Evolutionary conservation across 2,113 vertebrate species (phyloP).

Genomic region (Nothocercus julius): DNA sequence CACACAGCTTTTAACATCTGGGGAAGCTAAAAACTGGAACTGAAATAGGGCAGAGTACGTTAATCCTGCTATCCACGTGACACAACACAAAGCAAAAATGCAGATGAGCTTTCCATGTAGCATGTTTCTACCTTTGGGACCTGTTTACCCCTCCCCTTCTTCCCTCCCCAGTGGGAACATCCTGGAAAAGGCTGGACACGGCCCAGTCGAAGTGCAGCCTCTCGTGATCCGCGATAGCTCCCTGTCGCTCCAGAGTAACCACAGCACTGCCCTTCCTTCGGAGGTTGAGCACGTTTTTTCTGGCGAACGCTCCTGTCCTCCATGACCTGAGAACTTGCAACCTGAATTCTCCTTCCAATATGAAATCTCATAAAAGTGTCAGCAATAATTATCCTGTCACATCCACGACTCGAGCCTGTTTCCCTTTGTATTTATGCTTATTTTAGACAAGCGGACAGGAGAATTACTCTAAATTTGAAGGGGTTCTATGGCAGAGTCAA

Average conservation of each 20-base stretch:
- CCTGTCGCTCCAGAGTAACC: neutral
- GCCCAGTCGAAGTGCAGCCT: neutral
- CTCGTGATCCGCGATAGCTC: neutral
- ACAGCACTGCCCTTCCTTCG: neutral
- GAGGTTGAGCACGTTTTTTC: neutral
- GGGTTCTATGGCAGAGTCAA: slow-evolving; percentile 47
- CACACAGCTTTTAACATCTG: slow-evolving; percentile 42
- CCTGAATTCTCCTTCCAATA: neutral
- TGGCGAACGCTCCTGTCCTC: neutral
- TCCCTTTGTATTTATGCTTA: neutral
- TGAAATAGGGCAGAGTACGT: neutral
- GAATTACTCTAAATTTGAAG: slow-evolving; percentile 40
- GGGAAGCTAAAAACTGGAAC: slow-evolving; percentile 20
- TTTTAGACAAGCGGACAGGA: slow-evolving; percentile 34
- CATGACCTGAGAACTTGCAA: neutral
- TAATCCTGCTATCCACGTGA: slow-evolving; percentile 44
- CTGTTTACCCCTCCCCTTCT: neutral
- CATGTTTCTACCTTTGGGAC: neutral
- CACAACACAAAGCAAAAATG: slow-evolving; percentile 18
- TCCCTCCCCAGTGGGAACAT: neutral
- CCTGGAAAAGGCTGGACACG: neutral
- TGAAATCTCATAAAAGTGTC: neutral
- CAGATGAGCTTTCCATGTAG: neutral
- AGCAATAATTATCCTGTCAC: neutral
- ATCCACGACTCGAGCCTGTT: neutral